Evolutionary conservation across 2,888 invertebrate species (phyloP), one percentile per base, ranked within the genome.

Genomic region (Zaprionus lineosus): DNA sequence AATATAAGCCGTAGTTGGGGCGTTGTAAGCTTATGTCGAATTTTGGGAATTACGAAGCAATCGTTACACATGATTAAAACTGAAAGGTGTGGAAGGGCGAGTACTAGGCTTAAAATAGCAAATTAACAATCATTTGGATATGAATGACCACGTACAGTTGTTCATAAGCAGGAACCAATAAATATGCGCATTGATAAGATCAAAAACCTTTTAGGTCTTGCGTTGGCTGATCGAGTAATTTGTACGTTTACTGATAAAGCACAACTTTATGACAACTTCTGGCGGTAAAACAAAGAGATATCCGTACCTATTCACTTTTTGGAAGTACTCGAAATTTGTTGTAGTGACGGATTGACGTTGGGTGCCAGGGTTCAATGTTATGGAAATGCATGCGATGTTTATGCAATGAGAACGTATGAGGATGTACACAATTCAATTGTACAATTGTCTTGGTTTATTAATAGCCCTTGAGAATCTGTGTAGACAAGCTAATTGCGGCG

Each of bases 21-120:
- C 63, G 47, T 34, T 58, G 37, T 58, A 65, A 68, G 66, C 70
- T 59, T 71, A 67, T 67, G 71, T 63, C 64, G 63, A 48, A 51
- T 19, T 34, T 50, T 14, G 9, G 15, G 57, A n/a, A 31, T 43
- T 12, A 3, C n/a, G 7, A 8, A 34, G 8, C 14, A 4, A 34
- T 34, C 6, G n/a, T n/a, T 34, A 8, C 8, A 7, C n/a, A 24
- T 7, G 24, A n/a, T 8, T n/a, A 4, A 24, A 24, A 2, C 6
- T 8, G 8, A 24, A n/a, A 3, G n/a, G 24, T 8, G 19, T 3
- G 19, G 19, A 3, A 19, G 3, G 3, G 19, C 19, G 8, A 24
- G 24, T 8, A n/a, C n/a, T n/a, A n/a, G n/a, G n/a, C n/a, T n/a
- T n/a, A n/a, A n/a, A n/a, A n/a, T n/a, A 24, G 4, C 6, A 24